Base-by-base conservation (phyloP, 2,888 invertebrate genomes). In the Oligia strigilis region DNA sequence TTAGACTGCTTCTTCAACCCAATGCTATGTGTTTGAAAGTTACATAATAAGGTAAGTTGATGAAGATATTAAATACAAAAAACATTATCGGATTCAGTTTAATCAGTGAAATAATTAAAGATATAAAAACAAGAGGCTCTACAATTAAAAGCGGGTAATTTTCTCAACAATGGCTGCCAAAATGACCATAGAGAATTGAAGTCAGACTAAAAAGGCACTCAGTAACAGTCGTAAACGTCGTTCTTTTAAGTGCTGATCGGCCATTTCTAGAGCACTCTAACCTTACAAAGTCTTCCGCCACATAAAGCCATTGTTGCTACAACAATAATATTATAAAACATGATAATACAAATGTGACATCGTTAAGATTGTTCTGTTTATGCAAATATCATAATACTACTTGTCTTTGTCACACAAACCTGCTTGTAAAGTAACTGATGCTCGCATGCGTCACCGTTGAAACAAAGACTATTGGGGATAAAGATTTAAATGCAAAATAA, bases 371-470 rank as follows among this genome's bases (percentile, higher is more conserved):
- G 67, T 80, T 82, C 65, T 77, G 80, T 73, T 81, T 79, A 83
- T 83, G 86, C 83, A 84, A 88, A 89, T 87, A 86, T 84, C 79
- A 81, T 84, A 88, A 87, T 82, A 82, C 76, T 55, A 78, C 73
- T 81, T 83, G 79, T 81, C 84, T 84, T 89, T 89, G 89, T 86
- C 40, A 81, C 69, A 87, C 73, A 83, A 81, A 86, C 83, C 83
- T 60, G 82, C 81, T 85, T 84, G 70, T 52, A 79, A 77, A 81
- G 86, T 84, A 82, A 87, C 75, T 75, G 80, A 87, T 55, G 83
- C 78, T 74, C 43, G 67, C 23, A 73, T 88, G 87, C 73, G 83
- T 84, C 87, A 86, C n/a, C 43, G 14, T 52, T 60, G 29, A 77
- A 83, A 83, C 80, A 82, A 87, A 80, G 81, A 75, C 58, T 74